phyloP scores from a whole-genome alignment of 2,888 invertebrate species.

The Drosophila nr. fundita region DNA sequence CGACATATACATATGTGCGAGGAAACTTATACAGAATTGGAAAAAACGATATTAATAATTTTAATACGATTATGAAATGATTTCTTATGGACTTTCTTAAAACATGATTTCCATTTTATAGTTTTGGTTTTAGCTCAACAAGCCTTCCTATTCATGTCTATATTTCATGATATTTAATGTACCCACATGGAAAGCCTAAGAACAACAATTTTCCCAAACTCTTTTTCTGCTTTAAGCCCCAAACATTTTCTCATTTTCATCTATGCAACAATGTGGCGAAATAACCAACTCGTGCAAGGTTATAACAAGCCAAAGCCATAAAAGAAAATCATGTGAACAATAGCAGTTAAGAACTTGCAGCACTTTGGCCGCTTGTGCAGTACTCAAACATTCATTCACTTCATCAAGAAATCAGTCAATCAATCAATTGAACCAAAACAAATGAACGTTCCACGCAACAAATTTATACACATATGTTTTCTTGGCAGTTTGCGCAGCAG shows the following conservation, averaged over 20 bases:
- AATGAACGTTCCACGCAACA: conserved; percentile 17
- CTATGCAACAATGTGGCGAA: conserved; percentile 19
- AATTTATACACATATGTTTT: conserved; percentile 29
- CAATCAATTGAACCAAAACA: conserved; percentile 42
- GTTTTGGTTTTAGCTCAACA: not conserved
- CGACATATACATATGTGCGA: not conserved
- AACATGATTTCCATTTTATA: not conserved
- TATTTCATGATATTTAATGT: not conserved
- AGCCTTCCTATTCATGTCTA: not conserved
- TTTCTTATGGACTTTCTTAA: not conserved
- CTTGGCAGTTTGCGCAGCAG: conserved; percentile 50
- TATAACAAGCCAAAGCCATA: conserved; percentile 19
- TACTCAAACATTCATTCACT: conserved; percentile 37
- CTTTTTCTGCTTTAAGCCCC: not conserved
- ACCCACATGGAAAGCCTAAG: not conserved
- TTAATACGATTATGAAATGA: not conserved
- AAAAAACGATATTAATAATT: not conserved
- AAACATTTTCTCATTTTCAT: not conserved
- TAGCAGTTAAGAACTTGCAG: conserved; percentile 23
- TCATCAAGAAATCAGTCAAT: conserved; percentile 14
- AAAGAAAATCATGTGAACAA: conserved; percentile 30
- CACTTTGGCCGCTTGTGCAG: conserved; percentile 18
- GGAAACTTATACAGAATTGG: not conserved
- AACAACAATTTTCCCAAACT: not conserved
- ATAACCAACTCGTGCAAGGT: conserved; percentile 32